Percentiles rank a stretch among this genome's conserved stretches.
These are phyloP conservation scores for Microchrysa polita DNA, from an alignment of 2,888 invertebrate species.

Conservation along the genomic window DNA sequence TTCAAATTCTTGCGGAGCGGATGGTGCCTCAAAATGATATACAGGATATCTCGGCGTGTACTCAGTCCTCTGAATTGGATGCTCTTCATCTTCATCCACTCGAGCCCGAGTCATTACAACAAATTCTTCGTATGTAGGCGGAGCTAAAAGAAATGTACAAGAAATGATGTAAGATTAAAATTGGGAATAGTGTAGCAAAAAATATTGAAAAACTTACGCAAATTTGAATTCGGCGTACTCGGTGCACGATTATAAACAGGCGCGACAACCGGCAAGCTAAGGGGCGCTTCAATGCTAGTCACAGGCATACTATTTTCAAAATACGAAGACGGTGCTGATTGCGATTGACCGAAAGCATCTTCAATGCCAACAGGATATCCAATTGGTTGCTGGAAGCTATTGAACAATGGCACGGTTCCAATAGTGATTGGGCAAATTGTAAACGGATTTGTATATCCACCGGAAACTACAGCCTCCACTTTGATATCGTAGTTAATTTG, in stretches of 20 bases:
- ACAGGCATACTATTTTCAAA: neutral
- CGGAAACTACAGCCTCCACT: constrained; percentile 53
- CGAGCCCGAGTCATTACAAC: constrained; percentile 59
- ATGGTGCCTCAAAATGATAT: constrained; percentile 57
- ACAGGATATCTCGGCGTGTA: constrained; percentile 63
- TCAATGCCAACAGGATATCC: neutral
- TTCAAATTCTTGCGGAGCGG: constrained; percentile 42
- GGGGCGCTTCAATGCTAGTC: neutral
- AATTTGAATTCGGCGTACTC: constrained; percentile 17
- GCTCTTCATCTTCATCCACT: constrained; percentile 60
- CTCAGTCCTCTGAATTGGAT: constrained; percentile 55
- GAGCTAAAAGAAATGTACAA: constrained; percentile 55
- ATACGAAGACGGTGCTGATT: constrained; percentile 17
- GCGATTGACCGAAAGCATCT: neutral
- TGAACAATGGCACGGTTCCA: constrained; percentile 60
- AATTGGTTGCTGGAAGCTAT: constrained; percentile 26
- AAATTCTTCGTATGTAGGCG: constrained; percentile 63
- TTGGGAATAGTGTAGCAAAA: neutral
- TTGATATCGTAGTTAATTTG: constrained; percentile 47
- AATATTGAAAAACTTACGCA: constrained; percentile 34
- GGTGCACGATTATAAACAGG: constrained; percentile 25
- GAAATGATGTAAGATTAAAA: neutral
- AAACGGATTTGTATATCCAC: constrained; percentile 58
- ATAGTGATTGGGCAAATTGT: constrained; percentile 60
- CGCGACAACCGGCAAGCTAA: constrained; percentile 26